A percentile compares a stretch with the other conserved stretches of the same genome.
Evolutionary conservation across 2,797 vertebrate species (phyloP).

Genomic region (Channa striata): DNA sequence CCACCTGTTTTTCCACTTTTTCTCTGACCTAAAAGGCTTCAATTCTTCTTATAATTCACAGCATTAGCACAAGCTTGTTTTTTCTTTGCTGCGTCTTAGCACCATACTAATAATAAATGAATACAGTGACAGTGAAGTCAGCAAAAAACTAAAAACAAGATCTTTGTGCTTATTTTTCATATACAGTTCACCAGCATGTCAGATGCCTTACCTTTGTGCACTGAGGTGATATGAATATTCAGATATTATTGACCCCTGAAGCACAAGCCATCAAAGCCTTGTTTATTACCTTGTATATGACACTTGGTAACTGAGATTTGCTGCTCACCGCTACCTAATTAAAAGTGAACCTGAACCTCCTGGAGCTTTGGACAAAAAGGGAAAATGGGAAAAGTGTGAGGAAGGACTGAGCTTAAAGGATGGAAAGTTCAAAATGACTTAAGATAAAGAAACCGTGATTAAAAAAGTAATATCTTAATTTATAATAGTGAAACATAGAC

Average conservation of each 20-base stretch:
- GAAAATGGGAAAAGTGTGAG: conserved; percentile 31
- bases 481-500: not conserved
- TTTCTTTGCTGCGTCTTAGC: not conserved
- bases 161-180: conserved; percentile 2
- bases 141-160: conserved; percentile 12
- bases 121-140: not conserved
- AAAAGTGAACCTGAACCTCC: conserved; percentile 58
- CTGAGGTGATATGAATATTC: conserved; percentile 22
- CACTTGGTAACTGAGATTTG: conserved; percentile 69
- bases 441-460: not conserved
- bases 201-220: not conserved
- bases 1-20: conserved; percentile 80
- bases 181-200: not conserved
- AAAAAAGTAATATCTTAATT: conserved; percentile 7
- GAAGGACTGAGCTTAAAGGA: conserved; percentile 14
- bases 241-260: conserved; percentile 23
- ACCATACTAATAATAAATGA: not conserved
- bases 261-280: conserved; percentile 1
- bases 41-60: conserved; percentile 66
- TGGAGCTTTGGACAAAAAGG: conserved; percentile 31
- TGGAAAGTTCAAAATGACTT: conserved; percentile 31
- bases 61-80: conserved; percentile 28
- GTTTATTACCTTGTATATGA: conserved; percentile 68
- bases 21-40: conserved; percentile 48
- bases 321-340: conserved; percentile 74